Percentiles rank a stretch among this genome's conserved stretches.
Evolutionary conservation across 2,797 vertebrate species (phyloP).

Genomic region (Mus spretus): DNA sequence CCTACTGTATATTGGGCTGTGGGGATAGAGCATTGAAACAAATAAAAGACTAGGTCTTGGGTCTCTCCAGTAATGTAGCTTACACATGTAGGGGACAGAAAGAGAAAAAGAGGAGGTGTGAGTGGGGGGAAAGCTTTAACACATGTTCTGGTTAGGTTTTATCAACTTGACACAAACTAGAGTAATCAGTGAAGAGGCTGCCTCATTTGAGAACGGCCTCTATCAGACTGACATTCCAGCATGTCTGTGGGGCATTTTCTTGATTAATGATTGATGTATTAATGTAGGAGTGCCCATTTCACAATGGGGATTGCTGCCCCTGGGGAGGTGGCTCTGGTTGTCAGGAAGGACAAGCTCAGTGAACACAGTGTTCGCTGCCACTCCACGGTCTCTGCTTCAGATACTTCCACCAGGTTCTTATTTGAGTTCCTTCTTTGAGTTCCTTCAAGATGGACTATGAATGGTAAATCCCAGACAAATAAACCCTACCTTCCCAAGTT

Average conservation of each 20-base stretch:
- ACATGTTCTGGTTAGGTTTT: not conserved
- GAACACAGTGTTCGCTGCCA: not conserved
- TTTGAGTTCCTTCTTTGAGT: not conserved
- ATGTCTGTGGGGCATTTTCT: not conserved
- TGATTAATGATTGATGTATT: not conserved
- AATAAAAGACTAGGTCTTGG: not conserved
- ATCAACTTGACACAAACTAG: not conserved
- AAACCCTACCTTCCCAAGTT: not conserved
- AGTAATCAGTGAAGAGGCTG: not conserved
- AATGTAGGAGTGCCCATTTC: not conserved
- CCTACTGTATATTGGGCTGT: not conserved
- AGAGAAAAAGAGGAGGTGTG: not conserved
- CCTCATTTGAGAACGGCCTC: not conserved
- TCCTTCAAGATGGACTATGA: not conserved
- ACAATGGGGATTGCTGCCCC: not conserved
- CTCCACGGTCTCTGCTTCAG: not conserved
- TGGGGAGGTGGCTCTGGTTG: not conserved
- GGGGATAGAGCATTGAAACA: not conserved
- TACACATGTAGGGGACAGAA: not conserved
- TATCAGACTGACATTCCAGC: fast-evolving
- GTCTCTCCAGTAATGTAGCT: not conserved
- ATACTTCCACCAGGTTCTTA: not conserved
- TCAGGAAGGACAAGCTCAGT: not conserved
- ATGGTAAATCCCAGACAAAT: not conserved
- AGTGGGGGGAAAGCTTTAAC: not conserved